A percentile compares a stretch with the other conserved stretches of the same genome.
Evolutionary conservation across 1,140 invertebrate species (phyloP).

Genomic region (Lepeophtheirus salmonis): DNA sequence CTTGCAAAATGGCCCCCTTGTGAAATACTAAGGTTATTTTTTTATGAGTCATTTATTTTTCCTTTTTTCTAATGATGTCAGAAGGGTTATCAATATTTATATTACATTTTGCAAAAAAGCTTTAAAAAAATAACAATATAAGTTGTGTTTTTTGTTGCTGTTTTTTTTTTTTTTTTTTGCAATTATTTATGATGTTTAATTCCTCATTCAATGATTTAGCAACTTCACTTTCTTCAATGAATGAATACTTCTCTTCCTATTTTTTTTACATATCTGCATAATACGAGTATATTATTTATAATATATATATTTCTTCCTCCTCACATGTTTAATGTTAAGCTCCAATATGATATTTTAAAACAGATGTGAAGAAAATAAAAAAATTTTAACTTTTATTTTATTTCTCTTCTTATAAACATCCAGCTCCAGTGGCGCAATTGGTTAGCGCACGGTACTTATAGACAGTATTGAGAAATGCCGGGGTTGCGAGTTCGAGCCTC

Average conservation of each 20-base stretch:
- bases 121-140: no score
- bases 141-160: no score
- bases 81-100: background rate
- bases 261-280: no score
- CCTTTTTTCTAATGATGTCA: background rate
- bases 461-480: slow-evolving; percentile 77
- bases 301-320: no score
- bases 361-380: no score
- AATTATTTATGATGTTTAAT: background rate
- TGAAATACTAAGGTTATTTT: slow-evolving; percentile 5
- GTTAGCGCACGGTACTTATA: slow-evolving; percentile 97
- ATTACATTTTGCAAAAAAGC: background rate
- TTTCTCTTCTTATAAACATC: background rate
- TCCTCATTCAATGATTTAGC: background rate
- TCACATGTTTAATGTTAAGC: no score
- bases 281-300: no score
- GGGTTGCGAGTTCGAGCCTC: slow-evolving; percentile 94
- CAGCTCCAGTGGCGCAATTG: slow-evolving; percentile 85
- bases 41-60: background rate
- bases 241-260: no score
- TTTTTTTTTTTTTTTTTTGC: no score
- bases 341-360: no score
- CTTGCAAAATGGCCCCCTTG: background rate
- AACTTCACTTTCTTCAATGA: no score
- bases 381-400: no score